phyloP scores from a whole-genome alignment of 35 echinoderm and acorn worm genomes.

The Acanthaster planci region DNA sequence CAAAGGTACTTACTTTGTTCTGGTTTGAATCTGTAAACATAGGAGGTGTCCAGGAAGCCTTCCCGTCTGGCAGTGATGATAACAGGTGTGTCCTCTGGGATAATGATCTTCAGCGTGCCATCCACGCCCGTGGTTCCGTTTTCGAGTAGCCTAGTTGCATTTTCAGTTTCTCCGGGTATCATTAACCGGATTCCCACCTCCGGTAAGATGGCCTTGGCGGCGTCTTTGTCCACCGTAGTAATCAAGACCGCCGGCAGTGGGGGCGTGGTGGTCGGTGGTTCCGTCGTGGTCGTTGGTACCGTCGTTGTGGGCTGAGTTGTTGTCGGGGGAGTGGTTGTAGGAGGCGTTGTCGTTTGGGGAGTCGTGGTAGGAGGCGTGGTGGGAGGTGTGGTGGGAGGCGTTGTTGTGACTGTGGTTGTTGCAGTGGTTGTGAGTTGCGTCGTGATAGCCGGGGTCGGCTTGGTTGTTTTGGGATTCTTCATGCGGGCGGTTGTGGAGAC shows the following conservation, averaged over 20 bases:
- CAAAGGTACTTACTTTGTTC: conserved; percentile 51
- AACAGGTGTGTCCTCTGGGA: conserved; percentile 70
- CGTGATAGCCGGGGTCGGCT: conserved; percentile 4
- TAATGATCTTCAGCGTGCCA: conserved; percentile 34
- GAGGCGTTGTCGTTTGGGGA: conserved; percentile 5
- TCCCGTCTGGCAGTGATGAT: conserved; percentile 41
- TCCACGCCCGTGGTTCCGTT: conserved; percentile 23
- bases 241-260: conserved; percentile 50
- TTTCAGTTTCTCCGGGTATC: conserved; percentile 36
- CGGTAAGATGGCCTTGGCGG: conserved; percentile 27
- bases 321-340: conserved; percentile 15
- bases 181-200: conserved; percentile 30
- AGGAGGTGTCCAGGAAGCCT: conserved; percentile 52
- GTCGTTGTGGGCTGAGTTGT: conserved; percentile 45
- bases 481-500: conserved; percentile 9
- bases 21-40: conserved; percentile 48
- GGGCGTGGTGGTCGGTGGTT: conserved; percentile 47
- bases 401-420: conserved; percentile 7
- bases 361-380: conserved; percentile 27
- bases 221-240: conserved; percentile 10
- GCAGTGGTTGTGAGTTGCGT: conserved; percentile 30
- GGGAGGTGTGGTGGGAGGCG: conserved; percentile 35
- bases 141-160: conserved; percentile 1
- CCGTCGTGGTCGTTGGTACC: conserved; percentile 11
- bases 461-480: conserved; percentile 12